A percentile compares a stretch with the other conserved stretches of the same genome.
Conservation (phyloP, 1,140 invertebrate genomes). For the Diplogasteroides magnus region DNA sequence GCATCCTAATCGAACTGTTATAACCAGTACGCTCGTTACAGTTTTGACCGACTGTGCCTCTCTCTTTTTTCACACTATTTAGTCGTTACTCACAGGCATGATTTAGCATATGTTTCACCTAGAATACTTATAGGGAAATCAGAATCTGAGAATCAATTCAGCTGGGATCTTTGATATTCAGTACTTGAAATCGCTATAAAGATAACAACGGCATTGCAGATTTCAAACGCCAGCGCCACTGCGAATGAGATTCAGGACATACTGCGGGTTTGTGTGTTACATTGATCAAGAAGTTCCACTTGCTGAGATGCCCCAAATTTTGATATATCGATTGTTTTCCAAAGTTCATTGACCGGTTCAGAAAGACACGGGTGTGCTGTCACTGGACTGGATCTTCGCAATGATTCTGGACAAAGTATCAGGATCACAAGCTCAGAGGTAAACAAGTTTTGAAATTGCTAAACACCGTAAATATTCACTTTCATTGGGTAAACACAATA, state of each 20-base stretch:
- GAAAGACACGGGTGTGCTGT: constrained; percentile 41
- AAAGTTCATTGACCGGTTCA: too few relatives aligned
- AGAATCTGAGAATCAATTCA: too few relatives aligned
- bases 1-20: too few relatives aligned
- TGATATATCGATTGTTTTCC: background rate
- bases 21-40: too few relatives aligned
- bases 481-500: background rate
- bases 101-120: too few relatives aligned
- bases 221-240: constrained; percentile 6
- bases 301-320: background rate
- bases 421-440: too few relatives aligned
- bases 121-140: too few relatives aligned
- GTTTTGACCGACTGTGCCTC: too few relatives aligned
- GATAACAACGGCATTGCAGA: background rate
- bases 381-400: constrained; percentile 41
- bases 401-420: constrained; percentile 47
- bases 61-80: too few relatives aligned
- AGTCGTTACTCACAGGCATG: too few relatives aligned
- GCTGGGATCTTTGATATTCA: background rate
- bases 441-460: too few relatives aligned
- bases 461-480: background rate
- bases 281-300: constrained; percentile 6
- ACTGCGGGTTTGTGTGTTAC: constrained; percentile 25
- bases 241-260: constrained; percentile 46
- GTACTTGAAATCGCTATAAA: background rate